These are phyloP conservation scores for Calameuta idolon DNA, from an alignment of 2,888 invertebrate genomes.

Conservation along the genomic window DNA sequence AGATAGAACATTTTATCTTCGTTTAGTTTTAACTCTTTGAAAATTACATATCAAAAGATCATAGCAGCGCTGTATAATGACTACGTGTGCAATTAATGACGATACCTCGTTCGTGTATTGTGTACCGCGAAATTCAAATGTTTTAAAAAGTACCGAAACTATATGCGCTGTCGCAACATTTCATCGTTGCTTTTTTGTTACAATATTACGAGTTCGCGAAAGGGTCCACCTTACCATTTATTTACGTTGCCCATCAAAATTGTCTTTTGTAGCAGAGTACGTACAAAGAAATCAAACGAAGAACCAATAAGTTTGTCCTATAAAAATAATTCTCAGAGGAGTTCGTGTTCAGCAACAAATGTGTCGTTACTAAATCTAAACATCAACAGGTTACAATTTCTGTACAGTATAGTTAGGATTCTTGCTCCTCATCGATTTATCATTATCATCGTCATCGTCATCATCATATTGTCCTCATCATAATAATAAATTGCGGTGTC, in stretches of 20 bases:
- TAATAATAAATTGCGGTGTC: conserved; percentile 15
- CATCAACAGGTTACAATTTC: conserved; percentile 48
- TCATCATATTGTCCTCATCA: conserved; percentile 38
- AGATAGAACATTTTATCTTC: conserved; percentile 14
- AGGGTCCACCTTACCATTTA: conserved; percentile 23
- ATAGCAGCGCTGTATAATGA: neutral
- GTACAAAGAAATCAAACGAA: conserved; percentile 31
- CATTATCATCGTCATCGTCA: conserved; percentile 30
- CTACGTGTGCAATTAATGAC: neutral
- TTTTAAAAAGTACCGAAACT: neutral
- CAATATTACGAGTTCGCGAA: conserved; percentile 23
- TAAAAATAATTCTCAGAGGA: conserved; percentile 56
- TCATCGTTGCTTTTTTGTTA: conserved; percentile 20
- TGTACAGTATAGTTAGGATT: conserved; percentile 45
- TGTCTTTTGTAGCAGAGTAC: conserved; percentile 28
- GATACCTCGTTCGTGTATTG: neutral
- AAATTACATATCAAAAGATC: neutral
- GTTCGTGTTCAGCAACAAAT: conserved; percentile 49
- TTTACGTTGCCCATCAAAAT: conserved; percentile 36
- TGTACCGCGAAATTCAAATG: neutral
- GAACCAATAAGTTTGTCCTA: conserved; percentile 46
- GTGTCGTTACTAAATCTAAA: conserved; percentile 42
- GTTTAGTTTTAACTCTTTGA: neutral
- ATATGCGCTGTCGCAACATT: neutral
- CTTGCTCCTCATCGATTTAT: conserved; percentile 31